Conservation (phyloP, 2,113 vertebrate species). For the Dromas ardeola region DNA sequence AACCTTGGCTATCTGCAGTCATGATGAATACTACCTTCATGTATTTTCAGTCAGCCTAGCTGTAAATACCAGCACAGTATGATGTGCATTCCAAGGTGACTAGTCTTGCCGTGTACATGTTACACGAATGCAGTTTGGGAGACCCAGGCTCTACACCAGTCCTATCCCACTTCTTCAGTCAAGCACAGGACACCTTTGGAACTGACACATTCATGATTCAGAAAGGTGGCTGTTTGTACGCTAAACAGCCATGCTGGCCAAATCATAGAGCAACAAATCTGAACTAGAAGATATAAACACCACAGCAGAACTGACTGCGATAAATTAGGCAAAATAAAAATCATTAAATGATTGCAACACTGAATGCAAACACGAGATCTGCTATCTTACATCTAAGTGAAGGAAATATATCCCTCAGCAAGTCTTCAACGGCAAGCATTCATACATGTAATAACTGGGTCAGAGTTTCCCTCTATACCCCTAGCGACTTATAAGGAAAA, state of each 20-base stretch:
- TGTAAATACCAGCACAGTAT: background rate
- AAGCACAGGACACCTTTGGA: background rate
- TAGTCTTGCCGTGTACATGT: background rate
- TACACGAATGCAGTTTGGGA: background rate
- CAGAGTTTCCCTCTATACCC: background rate
- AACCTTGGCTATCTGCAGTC: background rate
- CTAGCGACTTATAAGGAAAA: background rate
- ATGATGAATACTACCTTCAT: background rate
- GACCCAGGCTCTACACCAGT: background rate
- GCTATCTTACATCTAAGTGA: conserved; percentile 6
- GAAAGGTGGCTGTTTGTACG: background rate
- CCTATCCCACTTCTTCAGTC: background rate
- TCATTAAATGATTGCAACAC: conserved; percentile 19
- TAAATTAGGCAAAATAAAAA: conserved; percentile 34
- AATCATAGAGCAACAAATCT: conserved; percentile 3
- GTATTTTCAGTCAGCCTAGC: background rate
- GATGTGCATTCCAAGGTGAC: background rate
- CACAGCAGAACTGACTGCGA: background rate
- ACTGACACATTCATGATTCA: background rate
- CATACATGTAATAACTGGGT: background rate
- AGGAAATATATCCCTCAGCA: conserved; percentile 2
- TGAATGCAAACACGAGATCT: background rate
- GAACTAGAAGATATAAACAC: conserved; percentile 12
- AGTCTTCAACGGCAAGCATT: background rate
- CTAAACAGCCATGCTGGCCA: background rate